phyloP scores from a whole-genome alignment of 2,888 invertebrate genomes.

The Dioctria rufipes region DNA sequence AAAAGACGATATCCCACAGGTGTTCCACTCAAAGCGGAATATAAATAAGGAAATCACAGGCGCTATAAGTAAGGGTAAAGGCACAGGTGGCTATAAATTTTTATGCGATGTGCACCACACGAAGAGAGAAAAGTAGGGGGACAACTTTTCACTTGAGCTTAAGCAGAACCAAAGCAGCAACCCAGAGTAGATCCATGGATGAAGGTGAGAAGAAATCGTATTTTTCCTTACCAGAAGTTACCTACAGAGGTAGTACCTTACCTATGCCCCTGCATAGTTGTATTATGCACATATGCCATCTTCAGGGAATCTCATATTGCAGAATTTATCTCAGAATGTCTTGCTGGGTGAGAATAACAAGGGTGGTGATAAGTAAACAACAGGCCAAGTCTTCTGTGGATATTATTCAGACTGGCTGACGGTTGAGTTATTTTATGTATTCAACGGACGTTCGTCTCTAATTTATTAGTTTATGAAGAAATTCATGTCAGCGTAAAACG shows the following conservation, averaged over 20 bases:
- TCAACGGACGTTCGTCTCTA: background rate
- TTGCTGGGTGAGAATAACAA: background rate
- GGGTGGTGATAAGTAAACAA: background rate
- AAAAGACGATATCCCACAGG: constrained; percentile 55
- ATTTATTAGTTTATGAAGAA: background rate
- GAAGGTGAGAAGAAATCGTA: too few relatives aligned
- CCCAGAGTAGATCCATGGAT: background rate
- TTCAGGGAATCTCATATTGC: background rate
- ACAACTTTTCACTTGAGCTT: background rate
- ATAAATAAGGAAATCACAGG: constrained; percentile 54
- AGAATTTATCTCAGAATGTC: background rate
- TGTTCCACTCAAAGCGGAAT: constrained; percentile 51
- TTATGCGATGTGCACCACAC: constrained; percentile 22
- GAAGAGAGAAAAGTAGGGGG: background rate
- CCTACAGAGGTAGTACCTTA: background rate
- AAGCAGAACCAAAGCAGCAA: background rate
- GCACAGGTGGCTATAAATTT: constrained; percentile 24
- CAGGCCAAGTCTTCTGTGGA: background rate
- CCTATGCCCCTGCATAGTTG: background rate
- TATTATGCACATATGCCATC: background rate
- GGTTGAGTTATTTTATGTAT: background rate
- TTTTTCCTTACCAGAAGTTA: background rate
- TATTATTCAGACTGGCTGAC: background rate
- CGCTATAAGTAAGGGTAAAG: constrained; percentile 40
- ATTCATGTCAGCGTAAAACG: background rate